Conservation (phyloP, 92 coral and sea anemone genomes). For the Galaxea fascicularis region DNA sequence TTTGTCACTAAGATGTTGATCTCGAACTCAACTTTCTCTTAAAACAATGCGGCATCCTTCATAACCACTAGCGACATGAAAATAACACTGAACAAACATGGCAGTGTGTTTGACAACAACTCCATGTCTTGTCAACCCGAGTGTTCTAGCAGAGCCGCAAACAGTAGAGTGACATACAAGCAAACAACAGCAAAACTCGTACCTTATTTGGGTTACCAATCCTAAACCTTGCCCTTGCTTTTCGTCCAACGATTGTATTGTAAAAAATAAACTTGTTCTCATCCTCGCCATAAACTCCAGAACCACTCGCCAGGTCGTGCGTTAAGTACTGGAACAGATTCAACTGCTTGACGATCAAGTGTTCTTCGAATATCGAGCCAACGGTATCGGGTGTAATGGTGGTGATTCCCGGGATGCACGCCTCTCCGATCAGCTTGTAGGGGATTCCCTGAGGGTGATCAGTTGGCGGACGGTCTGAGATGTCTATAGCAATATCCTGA, state of each 20-base stretch:
- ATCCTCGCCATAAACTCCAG: slow-evolving; percentile 98
- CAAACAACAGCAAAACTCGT: not conserved
- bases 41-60: too few relatives aligned
- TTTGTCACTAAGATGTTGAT: too few relatives aligned
- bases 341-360: slow-evolving; percentile 90
- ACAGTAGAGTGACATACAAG: not conserved
- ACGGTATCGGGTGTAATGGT: slow-evolving; percentile 77
- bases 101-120: too few relatives aligned
- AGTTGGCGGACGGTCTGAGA: slow-evolving; percentile 94
- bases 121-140: too few relatives aligned
- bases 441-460: slow-evolving; percentile 99
- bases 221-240: slow-evolving; percentile 91
- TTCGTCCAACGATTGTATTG: slow-evolving; percentile 94
- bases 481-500: slow-evolving; percentile 93
- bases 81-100: too few relatives aligned
- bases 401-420: slow-evolving; percentile 93
- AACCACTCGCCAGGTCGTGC: slow-evolving; percentile 90
- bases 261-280: slow-evolving; percentile 96
- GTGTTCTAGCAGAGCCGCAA: not conserved
- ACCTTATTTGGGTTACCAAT: slow-evolving; percentile 96
- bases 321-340: slow-evolving; percentile 90
- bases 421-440: slow-evolving; percentile 95
- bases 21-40: too few relatives aligned
- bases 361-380: slow-evolving; percentile 98
- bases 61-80: too few relatives aligned